Conservation (phyloP, 2,888 invertebrate species). For the Steinernema hermaphroditum region DNA sequence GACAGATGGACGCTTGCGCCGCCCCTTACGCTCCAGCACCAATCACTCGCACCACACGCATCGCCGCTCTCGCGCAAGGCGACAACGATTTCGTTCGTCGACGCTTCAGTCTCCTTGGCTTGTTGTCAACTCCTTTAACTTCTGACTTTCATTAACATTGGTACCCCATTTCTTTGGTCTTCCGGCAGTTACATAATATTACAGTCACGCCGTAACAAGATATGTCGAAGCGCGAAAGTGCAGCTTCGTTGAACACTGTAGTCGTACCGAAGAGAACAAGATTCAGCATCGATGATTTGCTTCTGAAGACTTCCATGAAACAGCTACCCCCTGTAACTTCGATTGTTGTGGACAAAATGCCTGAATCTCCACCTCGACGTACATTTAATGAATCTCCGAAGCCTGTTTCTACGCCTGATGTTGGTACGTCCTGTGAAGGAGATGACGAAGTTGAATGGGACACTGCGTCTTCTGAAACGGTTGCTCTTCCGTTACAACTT, state of each 20-base stretch:
- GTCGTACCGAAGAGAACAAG: neutral
- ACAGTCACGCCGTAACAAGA: neutral
- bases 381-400: neutral
- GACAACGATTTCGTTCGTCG: slow-evolving; percentile 27
- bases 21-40: slow-evolving; percentile 23
- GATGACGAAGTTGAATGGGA: slow-evolving; percentile 15
- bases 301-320: slow-evolving; percentile 16
- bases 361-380: neutral
- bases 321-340: slow-evolving; percentile 12
- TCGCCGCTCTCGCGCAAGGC: slow-evolving; percentile 30
- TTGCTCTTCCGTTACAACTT: neutral
- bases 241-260: neutral
- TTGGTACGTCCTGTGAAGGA: neutral
- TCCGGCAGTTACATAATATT: neutral
- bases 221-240: slow-evolving; percentile 19
- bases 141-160: too few species aligned
- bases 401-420: neutral
- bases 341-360: neutral
- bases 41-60: slow-evolving; percentile 30
- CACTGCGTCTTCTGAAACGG: neutral
- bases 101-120: slow-evolving; percentile 5
- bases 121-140: neutral
- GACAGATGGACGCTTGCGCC: slow-evolving; percentile 21
- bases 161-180: neutral
- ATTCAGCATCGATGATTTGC: slow-evolving; percentile 21